A percentile compares a stretch with the other conserved stretches of the same genome.
These are phyloP conservation scores for Apodemus agrarius DNA, from an alignment of 2,797 vertebrate genomes.

Conservation along the genomic window DNA sequence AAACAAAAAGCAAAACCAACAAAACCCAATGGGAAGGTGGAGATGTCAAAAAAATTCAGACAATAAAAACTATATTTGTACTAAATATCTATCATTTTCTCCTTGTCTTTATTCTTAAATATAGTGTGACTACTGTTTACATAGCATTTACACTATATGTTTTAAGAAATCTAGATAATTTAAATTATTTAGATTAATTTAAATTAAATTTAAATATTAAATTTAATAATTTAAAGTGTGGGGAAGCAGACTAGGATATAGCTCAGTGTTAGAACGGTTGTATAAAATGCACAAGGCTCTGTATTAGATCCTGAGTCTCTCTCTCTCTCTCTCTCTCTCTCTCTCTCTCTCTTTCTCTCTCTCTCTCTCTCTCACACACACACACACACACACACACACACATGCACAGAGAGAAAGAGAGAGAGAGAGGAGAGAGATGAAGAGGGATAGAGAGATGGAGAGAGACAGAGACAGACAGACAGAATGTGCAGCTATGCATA, in stretches of 20 bases:
- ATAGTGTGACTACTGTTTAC: not conserved
- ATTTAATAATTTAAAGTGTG: not conserved
- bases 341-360: no score
- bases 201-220: no score
- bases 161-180: not conserved
- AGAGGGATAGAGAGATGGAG: no score
- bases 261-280: not conserved
- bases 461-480: not conserved
- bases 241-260: not conserved
- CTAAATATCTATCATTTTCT: not conserved
- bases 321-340: no score
- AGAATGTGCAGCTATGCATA: not conserved
- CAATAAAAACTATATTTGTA: not conserved
- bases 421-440: accelerated
- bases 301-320: not conserved
- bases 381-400: not conserved
- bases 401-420: not conserved
- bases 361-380: no score
- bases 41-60: not conserved
- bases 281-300: not conserved
- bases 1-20: no score
- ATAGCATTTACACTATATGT: not conserved
- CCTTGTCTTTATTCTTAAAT: not conserved
- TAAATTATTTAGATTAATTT: no score
- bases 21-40: not conserved